Percentiles rank a stretch among this genome's conserved stretches.
Conservation (phyloP, 2,888 invertebrate genomes). For the Adineta ricciae region DNA sequence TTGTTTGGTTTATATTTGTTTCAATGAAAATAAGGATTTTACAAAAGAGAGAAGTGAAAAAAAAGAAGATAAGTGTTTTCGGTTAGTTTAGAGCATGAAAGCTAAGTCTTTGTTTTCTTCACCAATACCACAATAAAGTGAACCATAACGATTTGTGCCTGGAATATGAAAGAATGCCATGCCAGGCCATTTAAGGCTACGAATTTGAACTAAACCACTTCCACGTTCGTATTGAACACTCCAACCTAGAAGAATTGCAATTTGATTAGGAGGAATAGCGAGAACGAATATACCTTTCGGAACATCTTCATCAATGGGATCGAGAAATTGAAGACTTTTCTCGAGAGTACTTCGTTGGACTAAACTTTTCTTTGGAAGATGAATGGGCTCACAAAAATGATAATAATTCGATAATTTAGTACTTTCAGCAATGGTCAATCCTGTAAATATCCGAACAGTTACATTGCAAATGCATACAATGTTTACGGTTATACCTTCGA, state of each 20-base stretch:
- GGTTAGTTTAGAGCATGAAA: slow-evolving; percentile 57
- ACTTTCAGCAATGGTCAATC: slow-evolving; percentile 56
- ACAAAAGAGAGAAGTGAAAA: not conserved
- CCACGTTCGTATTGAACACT: slow-evolving; percentile 61
- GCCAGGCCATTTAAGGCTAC: slow-evolving; percentile 73
- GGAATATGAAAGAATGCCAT: slow-evolving; percentile 69
- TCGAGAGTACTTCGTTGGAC: slow-evolving; percentile 70
- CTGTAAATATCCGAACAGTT: slow-evolving; percentile 40
- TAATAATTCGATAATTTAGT: slow-evolving; percentile 65
- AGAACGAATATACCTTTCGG: slow-evolving; percentile 56
- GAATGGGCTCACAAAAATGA: slow-evolving; percentile 58
- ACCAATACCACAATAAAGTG: slow-evolving; percentile 70
- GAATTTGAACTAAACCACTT: slow-evolving; percentile 60
- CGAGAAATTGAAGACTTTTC: slow-evolving; percentile 73
- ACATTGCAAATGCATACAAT: not conserved
- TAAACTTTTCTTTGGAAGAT: slow-evolving; percentile 62
- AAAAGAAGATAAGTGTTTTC: not conserved
- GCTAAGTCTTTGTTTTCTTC: slow-evolving; percentile 71
- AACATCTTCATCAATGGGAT: slow-evolving; percentile 67
- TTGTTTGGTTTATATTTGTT: not conserved
- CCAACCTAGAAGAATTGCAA: slow-evolving; percentile 53
- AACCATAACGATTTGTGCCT: slow-evolving; percentile 64
- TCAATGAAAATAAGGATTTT: not conserved
- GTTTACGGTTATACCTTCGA: slow-evolving; percentile 44
- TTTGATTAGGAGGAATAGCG: not conserved